Evolutionary conservation across 2,888 invertebrate species (phyloP), one percentile per base, ranked within the genome.

Genomic region (Caenorhabditis auriculariae): DNA sequence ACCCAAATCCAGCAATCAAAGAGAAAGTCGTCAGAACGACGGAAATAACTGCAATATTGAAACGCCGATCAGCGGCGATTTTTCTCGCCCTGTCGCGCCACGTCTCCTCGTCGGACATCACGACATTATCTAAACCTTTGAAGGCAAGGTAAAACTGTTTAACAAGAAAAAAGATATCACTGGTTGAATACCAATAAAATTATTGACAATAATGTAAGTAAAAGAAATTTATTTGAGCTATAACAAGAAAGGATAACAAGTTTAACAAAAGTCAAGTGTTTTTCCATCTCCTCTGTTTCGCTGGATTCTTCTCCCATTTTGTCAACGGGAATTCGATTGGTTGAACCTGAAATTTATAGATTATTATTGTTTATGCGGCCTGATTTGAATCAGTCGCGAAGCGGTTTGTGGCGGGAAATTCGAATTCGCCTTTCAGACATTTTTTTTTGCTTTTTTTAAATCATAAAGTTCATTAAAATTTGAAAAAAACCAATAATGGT

Each of bases 291-390:
- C 47, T 48, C 19, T 59, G 52, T 4, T 65, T 65, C 38, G n/a
- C n/a, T 43, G 19, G 27, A 56, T 54, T 43, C 73, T 38, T 29
- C 54, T 54, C 0, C 49, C 15, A 54, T 71, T n/a, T n/a, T n/a
- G n/a, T 69, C 28, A 69, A 66, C 12, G 73, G 73, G 37, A 73
- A 73, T 39, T 64, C 63, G 15, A 70, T 60, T 0, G 73, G 69
- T 39, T 67, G 55, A 19, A 69, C 66, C 66, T 66, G 19, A 57
- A 53, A 52, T 35, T 12, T 23, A n/a, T n/a, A n/a, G n/a, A n/a
- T n/a, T n/a, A n/a, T n/a, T n/a, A n/a, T n/a, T n/a, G n/a, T n/a
- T n/a, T n/a, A n/a, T n/a, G n/a, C n/a, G n/a, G n/a, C n/a, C n/a
- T n/a, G n/a, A n/a, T n/a, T n/a, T n/a, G n/a, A n/a, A n/a, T n/a